A percentile compares a stretch with the other conserved stretches of the same genome.
Conservation (phyloP, 2,888 invertebrate species). For the Embidobia sp. region DNA sequence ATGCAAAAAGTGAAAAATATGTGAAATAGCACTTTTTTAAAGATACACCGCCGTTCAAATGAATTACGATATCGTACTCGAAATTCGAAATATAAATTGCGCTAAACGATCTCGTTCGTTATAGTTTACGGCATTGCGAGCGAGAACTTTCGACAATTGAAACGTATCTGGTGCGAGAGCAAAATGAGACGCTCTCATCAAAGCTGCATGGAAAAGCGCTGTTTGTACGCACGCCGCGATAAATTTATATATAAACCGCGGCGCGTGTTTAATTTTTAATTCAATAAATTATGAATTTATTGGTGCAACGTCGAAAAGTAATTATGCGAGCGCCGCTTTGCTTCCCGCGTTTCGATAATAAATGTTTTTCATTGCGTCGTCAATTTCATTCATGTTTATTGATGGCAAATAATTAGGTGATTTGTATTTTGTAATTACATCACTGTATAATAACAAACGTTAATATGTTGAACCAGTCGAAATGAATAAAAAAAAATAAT, state of each 20-base stretch:
- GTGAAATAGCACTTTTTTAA: too few relatives aligned
- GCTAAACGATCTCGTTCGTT: too few relatives aligned
- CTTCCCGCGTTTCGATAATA: constrained; percentile 17
- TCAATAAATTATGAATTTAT: constrained; percentile 48
- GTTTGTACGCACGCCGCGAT: constrained; percentile 1
- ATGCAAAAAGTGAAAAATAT: too few relatives aligned
- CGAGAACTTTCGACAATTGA: constrained; percentile 14
- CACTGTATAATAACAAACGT: too few relatives aligned
- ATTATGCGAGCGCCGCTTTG: constrained; percentile 28
- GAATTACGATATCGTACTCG: too few relatives aligned
- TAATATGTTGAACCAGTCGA: too few relatives aligned
- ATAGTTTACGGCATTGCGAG: background rate
- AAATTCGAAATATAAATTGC: too few relatives aligned
- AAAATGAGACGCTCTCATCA: constrained; percentile 9
- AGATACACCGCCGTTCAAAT: too few relatives aligned
- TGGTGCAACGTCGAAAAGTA: constrained; percentile 14
- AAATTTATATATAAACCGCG: constrained; percentile 36
- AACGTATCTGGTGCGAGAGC: constrained; percentile 9
- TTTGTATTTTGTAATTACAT: background rate
- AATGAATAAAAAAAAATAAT: too few relatives aligned
- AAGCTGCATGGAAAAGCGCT: constrained; percentile 15
- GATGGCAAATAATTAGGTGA: constrained; percentile 6
- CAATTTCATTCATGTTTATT: constrained; percentile 22
- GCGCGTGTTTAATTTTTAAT: constrained; percentile 30
- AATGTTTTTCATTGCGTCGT: constrained; percentile 33